Conservation (phyloP, 1,140 invertebrate genomes). For the Meloidogyne hapla region DNA sequence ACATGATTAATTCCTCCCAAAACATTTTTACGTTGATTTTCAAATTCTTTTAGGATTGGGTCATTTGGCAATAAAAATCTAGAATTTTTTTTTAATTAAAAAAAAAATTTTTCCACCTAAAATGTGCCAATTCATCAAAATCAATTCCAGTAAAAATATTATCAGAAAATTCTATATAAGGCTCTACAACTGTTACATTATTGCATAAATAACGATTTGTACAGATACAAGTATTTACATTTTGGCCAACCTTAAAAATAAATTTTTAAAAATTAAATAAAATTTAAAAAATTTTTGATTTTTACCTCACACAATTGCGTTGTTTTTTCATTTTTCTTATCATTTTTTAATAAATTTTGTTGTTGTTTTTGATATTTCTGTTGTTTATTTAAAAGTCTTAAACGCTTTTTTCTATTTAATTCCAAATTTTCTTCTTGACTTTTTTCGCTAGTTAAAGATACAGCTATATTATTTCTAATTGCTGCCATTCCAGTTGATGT, state of each 20-base stretch:
- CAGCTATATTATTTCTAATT: conserved; percentile 25
- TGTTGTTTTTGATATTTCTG: neutral
- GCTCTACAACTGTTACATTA: conserved; percentile 41
- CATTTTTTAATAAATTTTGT: neutral
- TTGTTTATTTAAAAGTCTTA: neutral
- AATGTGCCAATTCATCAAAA: conserved; percentile 51
- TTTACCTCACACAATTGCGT: conserved; percentile 49
- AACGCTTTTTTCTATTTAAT: neutral
- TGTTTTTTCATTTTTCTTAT: conserved; percentile 26
- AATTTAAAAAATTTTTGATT: neutral
- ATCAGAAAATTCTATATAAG: conserved; percentile 42
- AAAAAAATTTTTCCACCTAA: conserved; percentile 30
- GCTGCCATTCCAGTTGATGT: conserved; percentile 40
- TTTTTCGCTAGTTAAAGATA: neutral
- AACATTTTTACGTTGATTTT: conserved; percentile 23
- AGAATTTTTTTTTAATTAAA: neutral
- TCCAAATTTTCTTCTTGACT: neutral
- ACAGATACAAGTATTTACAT: conserved; percentile 46
- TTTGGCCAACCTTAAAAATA: conserved; percentile 12
- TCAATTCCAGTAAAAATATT: conserved; percentile 36
- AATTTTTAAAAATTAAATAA: neutral
- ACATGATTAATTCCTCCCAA: conserved; percentile 28
- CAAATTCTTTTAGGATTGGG: conserved; percentile 33
- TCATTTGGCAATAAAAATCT: conserved; percentile 46
- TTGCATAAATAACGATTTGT: conserved; percentile 36